Evolutionary conservation across 2,888 invertebrate genomes (phyloP).

Genomic region (Diaperis boleti): DNA sequence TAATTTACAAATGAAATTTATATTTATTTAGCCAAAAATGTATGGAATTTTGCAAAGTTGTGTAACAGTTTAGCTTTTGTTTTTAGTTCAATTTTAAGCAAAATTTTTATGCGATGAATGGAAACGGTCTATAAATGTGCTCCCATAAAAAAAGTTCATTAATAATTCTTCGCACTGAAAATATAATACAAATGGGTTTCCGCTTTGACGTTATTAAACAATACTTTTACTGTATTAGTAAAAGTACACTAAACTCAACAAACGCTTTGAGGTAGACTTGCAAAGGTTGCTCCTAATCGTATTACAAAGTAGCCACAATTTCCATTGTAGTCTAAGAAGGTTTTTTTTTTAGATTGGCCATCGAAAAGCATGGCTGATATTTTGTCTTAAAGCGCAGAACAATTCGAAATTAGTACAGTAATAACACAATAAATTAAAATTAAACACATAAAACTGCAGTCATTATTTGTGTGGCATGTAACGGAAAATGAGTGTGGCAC

Average conservation of each 20-base stretch:
- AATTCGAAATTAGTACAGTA: too few relatives aligned
- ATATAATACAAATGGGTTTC: not conserved
- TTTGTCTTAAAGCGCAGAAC: slow-evolving; percentile 1
- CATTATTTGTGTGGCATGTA: too few relatives aligned
- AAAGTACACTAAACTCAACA: slow-evolving; percentile 19
- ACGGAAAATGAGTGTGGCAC: too few relatives aligned
- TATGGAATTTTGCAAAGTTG: not conserved
- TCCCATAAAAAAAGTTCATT: not conserved
- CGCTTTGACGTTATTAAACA: slow-evolving; percentile 17
- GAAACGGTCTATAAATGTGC: too few relatives aligned
- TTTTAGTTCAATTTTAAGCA: too few relatives aligned
- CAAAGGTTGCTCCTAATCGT: slow-evolving; percentile 21
- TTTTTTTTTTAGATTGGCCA: slow-evolving; percentile 9
- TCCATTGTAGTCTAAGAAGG: not conserved
- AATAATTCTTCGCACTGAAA: not conserved
- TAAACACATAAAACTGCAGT: too few relatives aligned
- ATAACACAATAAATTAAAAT: too few relatives aligned
- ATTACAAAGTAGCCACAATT: slow-evolving; percentile 15
- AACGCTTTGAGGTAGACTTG: slow-evolving; percentile 9
- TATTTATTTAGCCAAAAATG: slow-evolving; percentile 1
- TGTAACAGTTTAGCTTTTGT: not conserved
- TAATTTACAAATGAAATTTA: slow-evolving; percentile 3
- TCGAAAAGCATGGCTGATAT: not conserved
- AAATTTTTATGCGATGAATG: too few relatives aligned
- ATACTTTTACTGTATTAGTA: slow-evolving; percentile 23